These are phyloP conservation scores for Physella acuta DNA, from an alignment of 1,140 invertebrate species.

Conservation along the genomic window DNA sequence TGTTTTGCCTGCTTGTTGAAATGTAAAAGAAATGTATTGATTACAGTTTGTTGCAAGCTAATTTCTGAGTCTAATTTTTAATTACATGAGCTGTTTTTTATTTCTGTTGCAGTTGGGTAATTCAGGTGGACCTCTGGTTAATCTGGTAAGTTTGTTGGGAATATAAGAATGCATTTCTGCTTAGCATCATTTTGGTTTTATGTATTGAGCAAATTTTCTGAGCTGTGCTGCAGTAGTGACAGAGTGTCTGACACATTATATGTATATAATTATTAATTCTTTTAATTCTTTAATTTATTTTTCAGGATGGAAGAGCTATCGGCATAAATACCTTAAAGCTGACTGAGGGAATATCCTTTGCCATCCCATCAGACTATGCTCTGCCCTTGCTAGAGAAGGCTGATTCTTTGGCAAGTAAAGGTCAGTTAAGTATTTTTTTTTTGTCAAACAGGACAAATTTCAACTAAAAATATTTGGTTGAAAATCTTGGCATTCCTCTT, in stretches of 20 bases:
- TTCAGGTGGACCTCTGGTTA: conserved; percentile 90
- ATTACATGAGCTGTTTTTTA: not conserved
- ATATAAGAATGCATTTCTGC: too few relatives aligned
- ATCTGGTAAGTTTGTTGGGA: conserved; percentile 66
- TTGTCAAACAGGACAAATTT: too few relatives aligned
- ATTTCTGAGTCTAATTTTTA: not conserved
- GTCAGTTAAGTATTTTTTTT: conserved; percentile 12
- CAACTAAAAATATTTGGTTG: too few relatives aligned
- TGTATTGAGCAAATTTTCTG: too few relatives aligned
- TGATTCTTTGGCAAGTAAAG: conserved; percentile 60
- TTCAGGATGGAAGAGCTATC: conserved; percentile 82
- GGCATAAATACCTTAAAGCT: conserved; percentile 94
- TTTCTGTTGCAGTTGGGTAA: conserved; percentile 76
- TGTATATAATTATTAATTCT: too few relatives aligned
- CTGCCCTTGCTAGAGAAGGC: conserved; percentile 77
- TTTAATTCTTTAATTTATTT: too few relatives aligned
- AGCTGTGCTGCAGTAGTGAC: too few relatives aligned
- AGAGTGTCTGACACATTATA: too few relatives aligned
- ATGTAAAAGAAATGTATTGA: too few relatives aligned
- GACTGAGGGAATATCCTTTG: conserved; percentile 82
- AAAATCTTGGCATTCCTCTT: too few relatives aligned
- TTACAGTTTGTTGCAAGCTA: too few relatives aligned
- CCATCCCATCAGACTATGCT: conserved; percentile 88
- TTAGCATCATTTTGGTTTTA: too few relatives aligned
- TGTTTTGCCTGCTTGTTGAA: not conserved